Conservation (phyloP, 2,888 invertebrate genomes). For the Metalampra italica region DNA sequence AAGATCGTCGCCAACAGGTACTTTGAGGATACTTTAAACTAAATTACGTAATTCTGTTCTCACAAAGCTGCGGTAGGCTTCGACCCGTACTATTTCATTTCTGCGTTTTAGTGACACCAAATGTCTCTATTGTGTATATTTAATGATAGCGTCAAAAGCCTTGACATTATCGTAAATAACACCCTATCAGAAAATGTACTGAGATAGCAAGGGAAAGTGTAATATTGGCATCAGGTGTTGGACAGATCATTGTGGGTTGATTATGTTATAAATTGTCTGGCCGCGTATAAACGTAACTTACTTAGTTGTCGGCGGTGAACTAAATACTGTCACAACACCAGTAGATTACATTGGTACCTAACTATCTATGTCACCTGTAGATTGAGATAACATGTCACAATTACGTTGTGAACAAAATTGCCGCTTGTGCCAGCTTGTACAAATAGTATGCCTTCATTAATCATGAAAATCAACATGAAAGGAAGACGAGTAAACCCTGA, state of each 20-base stretch:
- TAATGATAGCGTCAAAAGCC: conserved; percentile 5
- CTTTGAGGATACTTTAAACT: too few species aligned
- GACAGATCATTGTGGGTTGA: conserved; percentile 15
- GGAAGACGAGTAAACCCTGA: too few species aligned
- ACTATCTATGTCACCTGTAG: too few species aligned
- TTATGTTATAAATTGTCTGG: conserved; percentile 14
- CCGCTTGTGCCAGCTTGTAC: too few species aligned
- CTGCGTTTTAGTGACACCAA: not conserved
- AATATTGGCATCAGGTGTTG: conserved; percentile 4
- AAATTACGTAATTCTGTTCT: not conserved
- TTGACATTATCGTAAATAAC: conserved; percentile 6
- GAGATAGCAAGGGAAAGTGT: not conserved
- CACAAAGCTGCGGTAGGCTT: too few species aligned
- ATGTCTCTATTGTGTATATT: not conserved
- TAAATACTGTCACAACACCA: too few species aligned
- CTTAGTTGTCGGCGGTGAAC: not conserved
- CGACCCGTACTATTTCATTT: not conserved
- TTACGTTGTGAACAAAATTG: too few species aligned
- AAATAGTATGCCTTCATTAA: too few species aligned
- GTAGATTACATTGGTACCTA: too few species aligned
- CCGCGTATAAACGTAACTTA: not conserved
- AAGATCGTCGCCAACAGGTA: too few species aligned
- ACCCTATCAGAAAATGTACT: not conserved
- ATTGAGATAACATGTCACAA: too few species aligned
- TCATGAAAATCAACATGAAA: too few species aligned